Evolutionary conservation across 2,888 invertebrate species (phyloP).

Genomic region (Agonopterix heracliana): DNA sequence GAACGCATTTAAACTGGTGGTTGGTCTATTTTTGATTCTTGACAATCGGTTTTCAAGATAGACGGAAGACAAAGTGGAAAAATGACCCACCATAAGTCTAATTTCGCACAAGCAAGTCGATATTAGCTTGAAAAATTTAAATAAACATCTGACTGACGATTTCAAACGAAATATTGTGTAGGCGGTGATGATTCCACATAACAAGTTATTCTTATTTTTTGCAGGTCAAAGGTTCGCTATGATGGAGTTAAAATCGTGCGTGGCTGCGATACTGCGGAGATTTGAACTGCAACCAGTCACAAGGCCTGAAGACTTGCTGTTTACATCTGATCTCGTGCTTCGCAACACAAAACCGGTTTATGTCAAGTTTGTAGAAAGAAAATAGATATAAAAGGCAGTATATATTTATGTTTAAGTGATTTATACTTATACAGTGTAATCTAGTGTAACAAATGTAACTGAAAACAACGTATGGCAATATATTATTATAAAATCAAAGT

Average conservation of each 20-base stretch:
- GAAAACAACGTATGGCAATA: too few relatives aligned
- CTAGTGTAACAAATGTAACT: too few relatives aligned
- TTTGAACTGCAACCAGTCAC: constrained; percentile 64
- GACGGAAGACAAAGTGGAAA: too few relatives aligned
- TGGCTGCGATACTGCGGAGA: constrained; percentile 61
- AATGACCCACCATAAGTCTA: too few relatives aligned
- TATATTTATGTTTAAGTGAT: too few relatives aligned
- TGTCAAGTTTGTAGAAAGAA: constrained; percentile 8
- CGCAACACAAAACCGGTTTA: constrained; percentile 6
- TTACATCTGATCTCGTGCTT: constrained; percentile 4
- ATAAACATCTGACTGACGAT: background rate
- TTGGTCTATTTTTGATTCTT: too few relatives aligned
- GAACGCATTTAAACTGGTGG: too few relatives aligned
- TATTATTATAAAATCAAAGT: too few relatives aligned
- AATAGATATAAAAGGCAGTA: too few relatives aligned
- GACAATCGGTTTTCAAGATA: too few relatives aligned
- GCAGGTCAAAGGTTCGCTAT: constrained; percentile 77
- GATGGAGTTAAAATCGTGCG: constrained; percentile 72
- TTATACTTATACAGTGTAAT: too few relatives aligned
- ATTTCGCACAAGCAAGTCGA: too few relatives aligned
- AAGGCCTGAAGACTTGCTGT: constrained; percentile 43
- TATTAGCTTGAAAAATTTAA: background rate
- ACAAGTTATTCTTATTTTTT: background rate
- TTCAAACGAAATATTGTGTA: background rate
- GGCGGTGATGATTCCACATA: background rate